These are phyloP conservation scores for Phenganax stokvisi DNA, from an alignment of 92 coral and sea anemone genomes.

Conservation along the genomic window DNA sequence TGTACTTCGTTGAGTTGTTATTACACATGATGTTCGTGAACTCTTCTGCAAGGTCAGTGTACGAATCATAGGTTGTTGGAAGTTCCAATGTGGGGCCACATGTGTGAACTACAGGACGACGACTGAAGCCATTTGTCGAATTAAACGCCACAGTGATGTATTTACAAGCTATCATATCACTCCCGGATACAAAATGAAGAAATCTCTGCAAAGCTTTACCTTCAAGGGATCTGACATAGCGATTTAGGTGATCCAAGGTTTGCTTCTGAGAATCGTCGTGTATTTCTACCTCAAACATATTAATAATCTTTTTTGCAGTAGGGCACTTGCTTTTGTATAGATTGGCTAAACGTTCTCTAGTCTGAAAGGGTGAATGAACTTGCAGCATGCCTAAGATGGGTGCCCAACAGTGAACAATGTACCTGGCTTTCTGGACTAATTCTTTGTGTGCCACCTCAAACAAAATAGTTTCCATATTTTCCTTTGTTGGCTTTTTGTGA, in stretches of 20 bases:
- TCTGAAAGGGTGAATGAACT: slow-evolving; percentile 25
- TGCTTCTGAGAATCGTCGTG: slow-evolving; percentile 18
- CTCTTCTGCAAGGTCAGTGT: slow-evolving; percentile 33
- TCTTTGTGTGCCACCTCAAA: slow-evolving; percentile 57
- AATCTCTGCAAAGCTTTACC: slow-evolving; percentile 28
- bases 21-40: neutral
- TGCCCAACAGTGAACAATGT: slow-evolving; percentile 56
- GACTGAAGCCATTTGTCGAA: slow-evolving; percentile 11
- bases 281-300: slow-evolving; percentile 22
- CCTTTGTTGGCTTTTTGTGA: slow-evolving; percentile 41
- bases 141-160: slow-evolving; percentile 22
- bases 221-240: slow-evolving; percentile 36
- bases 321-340: slow-evolving; percentile 30
- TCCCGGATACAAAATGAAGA: slow-evolving; percentile 40
- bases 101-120: slow-evolving; percentile 37
- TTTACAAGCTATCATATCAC: slow-evolving; percentile 17
- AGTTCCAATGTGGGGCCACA: slow-evolving; percentile 39
- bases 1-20: too few relatives aligned
- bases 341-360: slow-evolving; percentile 17
- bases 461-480: slow-evolving; percentile 41
- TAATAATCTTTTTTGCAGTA: slow-evolving; percentile 41
- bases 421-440: slow-evolving; percentile 57
- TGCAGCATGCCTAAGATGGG: slow-evolving; percentile 39
- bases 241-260: slow-evolving; percentile 34
- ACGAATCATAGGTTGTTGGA: slow-evolving; percentile 33